These are phyloP conservation scores for Anagrus nilaparvatae DNA, from an alignment of 1,140 invertebrate genomes.

Conservation along the genomic window DNA sequence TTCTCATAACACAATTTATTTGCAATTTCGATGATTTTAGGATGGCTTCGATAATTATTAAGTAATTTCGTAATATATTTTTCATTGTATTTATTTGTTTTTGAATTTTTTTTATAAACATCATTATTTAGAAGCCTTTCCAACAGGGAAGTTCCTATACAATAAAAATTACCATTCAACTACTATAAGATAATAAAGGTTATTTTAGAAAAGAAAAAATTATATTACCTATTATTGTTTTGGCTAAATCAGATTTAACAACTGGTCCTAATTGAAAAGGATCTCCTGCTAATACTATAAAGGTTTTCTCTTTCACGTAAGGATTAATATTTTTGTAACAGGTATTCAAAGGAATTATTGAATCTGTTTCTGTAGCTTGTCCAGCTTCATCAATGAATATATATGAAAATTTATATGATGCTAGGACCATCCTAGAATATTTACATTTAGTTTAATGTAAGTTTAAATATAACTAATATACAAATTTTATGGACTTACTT, in stretches of 20 bases:
- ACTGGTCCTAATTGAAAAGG: conserved; percentile 75
- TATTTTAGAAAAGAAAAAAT: conserved; percentile 3
- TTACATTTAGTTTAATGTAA: too few species aligned
- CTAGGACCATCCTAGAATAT: conserved; percentile 17
- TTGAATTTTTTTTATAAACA: conserved; percentile 38
- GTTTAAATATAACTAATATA: background rate
- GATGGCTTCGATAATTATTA: conserved; percentile 56
- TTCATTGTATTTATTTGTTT: conserved; percentile 44
- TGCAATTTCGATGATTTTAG: conserved; percentile 49
- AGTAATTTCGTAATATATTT: conserved; percentile 54
- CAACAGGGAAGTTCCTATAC: conserved; percentile 43
- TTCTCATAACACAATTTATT: conserved; percentile 55
- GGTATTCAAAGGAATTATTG: conserved; percentile 51
- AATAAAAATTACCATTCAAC: background rate
- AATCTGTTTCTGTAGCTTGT: conserved; percentile 68
- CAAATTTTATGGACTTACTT: background rate
- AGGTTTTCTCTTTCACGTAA: conserved; percentile 29
- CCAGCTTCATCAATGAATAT: conserved; percentile 82
- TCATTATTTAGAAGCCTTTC: conserved; percentile 46
- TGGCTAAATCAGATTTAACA: conserved; percentile 46
- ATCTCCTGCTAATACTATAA: conserved; percentile 72
- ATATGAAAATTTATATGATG: conserved; percentile 40
- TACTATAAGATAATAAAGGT: background rate
- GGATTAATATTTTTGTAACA: conserved; percentile 23
- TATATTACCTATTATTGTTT: conserved; percentile 26